Evolutionary conservation across 1,140 invertebrate genomes (phyloP).

Genomic region (Leptopilina clavipes): DNA sequence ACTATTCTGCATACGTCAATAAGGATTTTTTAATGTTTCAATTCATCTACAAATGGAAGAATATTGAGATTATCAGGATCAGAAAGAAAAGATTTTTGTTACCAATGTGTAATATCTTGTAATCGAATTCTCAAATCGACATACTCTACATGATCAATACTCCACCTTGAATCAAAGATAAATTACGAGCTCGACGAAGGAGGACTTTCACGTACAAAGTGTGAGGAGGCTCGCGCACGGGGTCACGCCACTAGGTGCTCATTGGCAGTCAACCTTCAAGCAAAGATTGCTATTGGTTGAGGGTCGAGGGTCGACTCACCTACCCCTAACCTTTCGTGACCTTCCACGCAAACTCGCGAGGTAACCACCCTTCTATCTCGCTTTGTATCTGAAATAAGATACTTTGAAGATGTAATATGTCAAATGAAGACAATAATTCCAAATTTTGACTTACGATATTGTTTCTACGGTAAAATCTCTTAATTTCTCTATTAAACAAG

Average conservation of each 20-base stretch:
- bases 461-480: too few relatives aligned
- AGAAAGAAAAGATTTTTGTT: too few relatives aligned
- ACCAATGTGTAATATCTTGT: too few relatives aligned
- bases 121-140: neutral
- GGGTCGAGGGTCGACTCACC: slow-evolving; percentile 71
- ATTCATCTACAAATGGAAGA: too few relatives aligned
- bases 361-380: slow-evolving; percentile 55
- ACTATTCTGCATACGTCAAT: too few relatives aligned
- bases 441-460: too few relatives aligned
- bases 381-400: neutral
- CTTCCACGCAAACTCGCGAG: slow-evolving; percentile 69
- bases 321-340: slow-evolving; percentile 68
- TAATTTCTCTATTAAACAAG: too few relatives aligned
- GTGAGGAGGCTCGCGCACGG: slow-evolving; percentile 63
- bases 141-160: neutral
- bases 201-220: slow-evolving; percentile 60
- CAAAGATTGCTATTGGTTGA: slow-evolving; percentile 66
- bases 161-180: slow-evolving; percentile 8
- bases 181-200: slow-evolving; percentile 39
- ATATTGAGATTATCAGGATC: too few relatives aligned
- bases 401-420: too few relatives aligned
- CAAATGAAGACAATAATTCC: too few relatives aligned
- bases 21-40: too few relatives aligned
- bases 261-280: slow-evolving; percentile 65
- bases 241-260: slow-evolving; percentile 60